Evolutionary conservation across 2,113 vertebrate species (phyloP), one percentile per base, ranked within the genome.

Genomic region (Leiothrix lutea): DNA sequence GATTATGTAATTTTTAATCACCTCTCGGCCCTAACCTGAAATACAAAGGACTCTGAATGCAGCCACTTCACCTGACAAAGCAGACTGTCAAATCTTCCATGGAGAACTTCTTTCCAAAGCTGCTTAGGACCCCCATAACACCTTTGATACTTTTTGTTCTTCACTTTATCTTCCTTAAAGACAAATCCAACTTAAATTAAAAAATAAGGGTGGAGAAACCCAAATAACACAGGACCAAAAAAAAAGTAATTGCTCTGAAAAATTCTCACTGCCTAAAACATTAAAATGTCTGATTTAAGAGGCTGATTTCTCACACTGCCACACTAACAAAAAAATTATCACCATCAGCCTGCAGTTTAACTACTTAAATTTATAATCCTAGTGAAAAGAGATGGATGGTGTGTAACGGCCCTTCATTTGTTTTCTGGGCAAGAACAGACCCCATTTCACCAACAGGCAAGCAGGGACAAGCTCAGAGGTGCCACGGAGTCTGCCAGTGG

Each of bases 341-440:
- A 16, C 61, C 60, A 92, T 80, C 82, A 87, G 80, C 64, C 42
- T 73, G 50, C 35, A 86, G 54, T 90, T 88, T 73, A 94, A 87
- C 74, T 48, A 58, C 42, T 47, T 51, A 26, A 40, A 78, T 88
- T 88, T 82, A 72, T n/a, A 66, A 74, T 66, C 66, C 47, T 50
- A 70, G 70, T 44, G 75, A 66, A 93, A 88, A 86, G 26, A 82
- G 81, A 73, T 40, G 58, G 67, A 73, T 90, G 22, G 25, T 71
- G 20, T 45, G 38, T 66, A 80, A 86, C 62, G 24, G 50, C 50
- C 80, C 67, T 80, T 91, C 62, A 40, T 66, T 70, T 71, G 38
- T 77, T 77, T 92, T 38, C 85, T 83, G 64, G 56, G 40, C 50
- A 88, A 69, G 64, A 95, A 88, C 38, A 91, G 40, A 47, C 31